Evolutionary conservation across 2,888 invertebrate species (phyloP), one percentile per base, ranked within the genome.

Genomic region (Aelia acuminata): DNA sequence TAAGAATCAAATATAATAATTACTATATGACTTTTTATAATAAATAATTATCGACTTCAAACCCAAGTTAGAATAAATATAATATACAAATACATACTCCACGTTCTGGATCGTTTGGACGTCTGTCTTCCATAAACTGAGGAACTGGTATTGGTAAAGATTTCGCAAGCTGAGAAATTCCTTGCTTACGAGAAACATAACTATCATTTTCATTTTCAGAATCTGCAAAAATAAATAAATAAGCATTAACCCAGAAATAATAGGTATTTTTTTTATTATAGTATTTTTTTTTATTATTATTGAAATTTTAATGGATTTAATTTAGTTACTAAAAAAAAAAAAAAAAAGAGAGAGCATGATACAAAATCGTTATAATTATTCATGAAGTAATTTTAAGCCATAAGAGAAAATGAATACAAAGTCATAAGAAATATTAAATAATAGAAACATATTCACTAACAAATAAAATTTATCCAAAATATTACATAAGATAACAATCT

Each of bases 121-220:
- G 20, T 10, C 80, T 80, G 26, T 89, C 89, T 49, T 89, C 86
- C 84, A 90, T 93, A 91, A 95, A 95, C 89, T 92, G 93, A 88
- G 96, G 96, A 92, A 97, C 95, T 92, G 94, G 95, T 92, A 97
- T 95, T 63, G 97, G 97, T 91, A 97, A 93, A 90, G 96, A 96
- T 92, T 95, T 95, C 80, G 96, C 97, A 90, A 96, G 91, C 87
- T 92, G 93, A 89, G 94, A 93, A 35, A 93, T 92, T 49, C 92
- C 92, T 84, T 92, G 92, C 89, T 92, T 92, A 86, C 92, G 90
- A 88, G 94, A 93, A 8, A 93, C 92, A 90, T 94, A 93, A 90
- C 94, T 94, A 89, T 94, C 94, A 80, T 94, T 94, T 91, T 95
- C 95, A 91, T 94, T 94, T 91, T 94, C 94, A 89, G 93, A 93